Base-by-base conservation (phyloP, 2,797 vertebrate species). In the Ateles fusciceps region DNA sequence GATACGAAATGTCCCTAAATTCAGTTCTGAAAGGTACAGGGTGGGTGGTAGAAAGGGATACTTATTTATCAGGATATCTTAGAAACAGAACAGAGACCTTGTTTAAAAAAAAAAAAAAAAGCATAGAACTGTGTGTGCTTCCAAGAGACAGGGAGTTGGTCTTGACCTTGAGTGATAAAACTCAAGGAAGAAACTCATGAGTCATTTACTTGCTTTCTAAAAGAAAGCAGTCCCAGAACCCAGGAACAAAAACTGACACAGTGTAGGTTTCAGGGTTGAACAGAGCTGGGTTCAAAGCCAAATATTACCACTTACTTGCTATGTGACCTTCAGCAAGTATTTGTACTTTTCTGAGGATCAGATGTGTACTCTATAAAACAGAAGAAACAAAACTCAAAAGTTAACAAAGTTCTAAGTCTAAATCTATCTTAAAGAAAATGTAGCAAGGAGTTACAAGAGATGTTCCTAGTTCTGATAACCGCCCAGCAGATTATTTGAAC, bases 341-440 rank as follows among this genome's bases (percentile, higher is more conserved):
- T 59, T 81, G 91, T 52, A 84, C 83, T 64, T 83, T 95, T 91
- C 46, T 79, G 28, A 96, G 13, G 26, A 44, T 11, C 24, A 52
- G 50, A 57, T 93, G 30, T 74, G 93, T 95, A 24, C 28, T 91
- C n/a, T 48, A 57, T 68, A 87, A 96, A 92, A 92, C 42, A 71
- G 92, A 95, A 12, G 55, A 83, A 90, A 89, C 57, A 87, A 92
- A 95, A 84, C 26, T 11, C 78, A 50, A 57, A 89, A 78, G 55
- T 6, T 71, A 68, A 74, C 59, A 21, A 90, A 52, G 22, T 84
- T 84, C n/a, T 93, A 10, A 91, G 22, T 24, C 44, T 96, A 93
- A 91, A 79, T 10, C 13, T 79, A 88, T 79, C 44, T 88, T 15
- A 84, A 91, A 94, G 71, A 91, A 95, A 79, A 91, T 36, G 9